Evolutionary conservation across 2,113 vertebrate genomes (phyloP).

Genomic region (Megaleporinus macrocephalus): DNA sequence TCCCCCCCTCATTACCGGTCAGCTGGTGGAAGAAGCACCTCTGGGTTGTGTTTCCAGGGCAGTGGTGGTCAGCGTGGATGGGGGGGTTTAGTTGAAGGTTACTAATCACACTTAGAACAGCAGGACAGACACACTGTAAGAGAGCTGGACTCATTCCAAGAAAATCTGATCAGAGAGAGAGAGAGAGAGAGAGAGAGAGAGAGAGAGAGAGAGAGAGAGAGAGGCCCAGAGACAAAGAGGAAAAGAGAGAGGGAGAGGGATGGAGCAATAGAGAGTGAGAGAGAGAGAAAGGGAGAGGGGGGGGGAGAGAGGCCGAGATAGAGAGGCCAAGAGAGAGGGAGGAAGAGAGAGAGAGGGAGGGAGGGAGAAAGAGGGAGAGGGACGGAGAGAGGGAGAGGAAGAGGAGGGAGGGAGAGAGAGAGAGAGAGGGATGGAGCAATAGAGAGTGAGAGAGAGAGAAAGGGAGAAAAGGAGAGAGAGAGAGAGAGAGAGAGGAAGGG

Average conservation of each 20-base stretch:
- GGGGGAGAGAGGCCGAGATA: too few species aligned
- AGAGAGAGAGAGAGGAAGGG: too few species aligned
- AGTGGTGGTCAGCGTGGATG: conserved; percentile 3
- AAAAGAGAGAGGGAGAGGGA: not conserved
- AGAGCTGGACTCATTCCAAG: conserved; percentile 34
- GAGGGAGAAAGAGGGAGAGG: not conserved
- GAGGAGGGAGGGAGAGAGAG: not conserved
- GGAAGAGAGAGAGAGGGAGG: not conserved
- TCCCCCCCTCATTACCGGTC: conserved; percentile 24
- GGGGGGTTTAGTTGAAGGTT: conserved; percentile 42
- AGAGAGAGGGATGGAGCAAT: not conserved
- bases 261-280: too few species aligned
- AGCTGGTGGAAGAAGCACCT: conserved; percentile 13
- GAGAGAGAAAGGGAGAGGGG: too few species aligned
- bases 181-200: not conserved
- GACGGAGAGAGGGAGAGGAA: not conserved
- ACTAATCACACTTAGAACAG: conserved; percentile 26
- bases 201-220: not conserved
- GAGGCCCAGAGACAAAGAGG: not conserved
- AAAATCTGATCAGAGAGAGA: not conserved
- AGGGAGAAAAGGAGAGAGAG: not conserved
- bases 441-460: not conserved
- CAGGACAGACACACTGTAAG: conserved; percentile 28
- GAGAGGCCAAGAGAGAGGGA: too few species aligned
- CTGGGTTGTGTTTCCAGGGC: not conserved